Percentiles rank a stretch among this genome's conserved stretches.
phyloP scores from a whole-genome alignment of 2,113 vertebrate genomes.

The Tragelaphus scriptus region DNA sequence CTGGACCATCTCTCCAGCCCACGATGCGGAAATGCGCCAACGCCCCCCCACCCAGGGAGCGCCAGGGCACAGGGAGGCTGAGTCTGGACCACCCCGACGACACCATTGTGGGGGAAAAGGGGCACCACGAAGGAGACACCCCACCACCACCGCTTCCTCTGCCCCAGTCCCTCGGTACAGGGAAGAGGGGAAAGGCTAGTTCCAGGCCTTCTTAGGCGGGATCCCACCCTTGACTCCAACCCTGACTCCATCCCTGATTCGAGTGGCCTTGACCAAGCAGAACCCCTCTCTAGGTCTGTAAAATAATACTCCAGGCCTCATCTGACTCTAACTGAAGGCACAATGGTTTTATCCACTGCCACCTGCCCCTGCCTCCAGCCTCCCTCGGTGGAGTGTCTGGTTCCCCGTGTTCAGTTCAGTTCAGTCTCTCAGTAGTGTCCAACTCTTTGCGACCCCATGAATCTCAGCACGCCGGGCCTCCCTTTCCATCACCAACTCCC shows the following conservation, averaged over 20 bases:
- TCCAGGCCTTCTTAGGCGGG: neutral
- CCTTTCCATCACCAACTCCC: no score
- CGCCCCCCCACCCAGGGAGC: fast-evolving
- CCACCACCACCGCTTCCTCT: neutral
- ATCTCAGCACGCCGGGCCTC: no score
- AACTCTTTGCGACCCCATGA: no score
- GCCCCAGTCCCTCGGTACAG: neutral
- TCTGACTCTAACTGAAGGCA: neutral
- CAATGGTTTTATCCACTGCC: neutral
- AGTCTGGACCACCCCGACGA: neutral
- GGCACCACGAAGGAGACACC: neutral
- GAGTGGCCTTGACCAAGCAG: neutral
- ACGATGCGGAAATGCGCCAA: neutral
- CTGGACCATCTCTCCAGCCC: neutral
- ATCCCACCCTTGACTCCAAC: neutral
- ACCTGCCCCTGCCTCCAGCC: neutral
- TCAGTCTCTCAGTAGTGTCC: no score
- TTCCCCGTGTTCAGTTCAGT: neutral
- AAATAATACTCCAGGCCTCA: no score
- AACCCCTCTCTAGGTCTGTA: neutral
- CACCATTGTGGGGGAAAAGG: fast-evolving
- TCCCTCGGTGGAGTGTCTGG: neutral
- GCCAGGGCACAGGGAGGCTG: neutral
- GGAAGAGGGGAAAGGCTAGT: neutral
- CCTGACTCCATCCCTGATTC: neutral